Evolutionary conservation across 1,140 invertebrate genomes (phyloP), one percentile per base, ranked within the genome.

Genomic region (Drosophila athabasca): DNA sequence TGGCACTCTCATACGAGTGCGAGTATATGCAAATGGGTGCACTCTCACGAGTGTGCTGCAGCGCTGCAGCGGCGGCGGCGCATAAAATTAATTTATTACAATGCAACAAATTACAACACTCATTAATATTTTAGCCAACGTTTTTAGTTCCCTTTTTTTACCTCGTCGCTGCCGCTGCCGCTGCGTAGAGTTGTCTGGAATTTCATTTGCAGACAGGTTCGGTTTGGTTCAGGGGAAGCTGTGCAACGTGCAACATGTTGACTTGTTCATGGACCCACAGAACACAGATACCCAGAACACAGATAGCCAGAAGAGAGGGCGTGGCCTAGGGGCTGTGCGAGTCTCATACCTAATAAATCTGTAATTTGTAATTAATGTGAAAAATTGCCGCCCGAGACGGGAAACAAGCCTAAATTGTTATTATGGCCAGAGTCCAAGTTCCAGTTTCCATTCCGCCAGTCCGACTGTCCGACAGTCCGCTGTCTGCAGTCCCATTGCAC

Each of bases 321-420:
- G 55, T 79, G 76, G 57, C 45, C 15, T 29, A 22, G 60, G 49
- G 79, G 61, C 74, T 78, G 62, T 55, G 60, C 69, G 62, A 70
- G 41, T 71, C 66, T 75, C 78, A 76, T 85, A 85, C 85, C 87
- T 85, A 90, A 90, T 90, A 90, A 90, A 90, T 90, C 85, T 90
- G 79, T 85, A 90, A 90, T 90, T 90, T 90, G 87, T 90, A 90
- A 90, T 90, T 90, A 90, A 90, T 90, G 85, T 82, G 78, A 85
- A 90, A 90, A 90, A 90, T 83, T 79, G 81, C 65, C 72, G 69
- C 45, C 44, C 49, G 69, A 71, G 87, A 90, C 87, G 79, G 65
- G 75, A 78, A 90, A 90, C 85, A 90, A 82, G 87, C 81, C 87
- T 90, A 90, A 90, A 90, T 90, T 82, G 85, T 85, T 90, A 90